phyloP scores from a whole-genome alignment of 1,140 invertebrate genomes.

The Pantala flavescens region DNA sequence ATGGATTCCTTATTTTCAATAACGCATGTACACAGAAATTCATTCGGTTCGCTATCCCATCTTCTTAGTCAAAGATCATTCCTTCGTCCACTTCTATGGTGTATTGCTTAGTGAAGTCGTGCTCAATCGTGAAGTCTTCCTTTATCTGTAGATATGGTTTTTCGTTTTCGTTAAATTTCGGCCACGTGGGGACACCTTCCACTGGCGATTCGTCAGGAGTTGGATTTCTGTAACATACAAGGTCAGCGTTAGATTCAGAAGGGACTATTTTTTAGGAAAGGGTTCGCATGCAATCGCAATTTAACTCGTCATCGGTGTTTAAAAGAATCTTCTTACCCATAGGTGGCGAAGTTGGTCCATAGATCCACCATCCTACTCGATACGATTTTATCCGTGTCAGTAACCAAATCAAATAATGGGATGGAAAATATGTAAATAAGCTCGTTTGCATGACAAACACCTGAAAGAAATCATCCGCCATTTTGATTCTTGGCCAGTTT shows the following conservation, averaged over 20 bases:
- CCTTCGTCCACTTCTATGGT: background rate
- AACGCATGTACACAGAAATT: too few species aligned
- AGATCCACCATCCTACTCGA: conserved; percentile 1
- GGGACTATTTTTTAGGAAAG: too few species aligned
- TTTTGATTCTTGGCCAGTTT: too few species aligned
- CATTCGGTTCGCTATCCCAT: too few species aligned
- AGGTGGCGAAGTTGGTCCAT: conserved; percentile 11
- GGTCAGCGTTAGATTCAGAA: too few species aligned
- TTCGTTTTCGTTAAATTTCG: background rate
- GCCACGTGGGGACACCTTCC: background rate
- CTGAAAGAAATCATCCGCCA: background rate
- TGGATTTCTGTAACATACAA: background rate
- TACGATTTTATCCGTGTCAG: background rate
- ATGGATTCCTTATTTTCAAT: too few species aligned
- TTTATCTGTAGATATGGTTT: background rate
- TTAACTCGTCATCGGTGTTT: too few species aligned
- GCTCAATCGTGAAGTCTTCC: background rate
- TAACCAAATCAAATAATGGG: background rate
- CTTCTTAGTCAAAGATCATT: background rate
- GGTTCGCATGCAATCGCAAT: too few species aligned
- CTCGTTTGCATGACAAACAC: background rate
- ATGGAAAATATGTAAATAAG: background rate
- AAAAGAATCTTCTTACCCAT: conserved; percentile 12
- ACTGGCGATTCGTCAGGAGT: background rate
- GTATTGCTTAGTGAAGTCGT: background rate